A percentile compares a stretch with the other conserved stretches of the same genome.
phyloP scores from a whole-genome alignment of 2,797 vertebrate species.

The Enteromius unitaeniatus region DNA sequence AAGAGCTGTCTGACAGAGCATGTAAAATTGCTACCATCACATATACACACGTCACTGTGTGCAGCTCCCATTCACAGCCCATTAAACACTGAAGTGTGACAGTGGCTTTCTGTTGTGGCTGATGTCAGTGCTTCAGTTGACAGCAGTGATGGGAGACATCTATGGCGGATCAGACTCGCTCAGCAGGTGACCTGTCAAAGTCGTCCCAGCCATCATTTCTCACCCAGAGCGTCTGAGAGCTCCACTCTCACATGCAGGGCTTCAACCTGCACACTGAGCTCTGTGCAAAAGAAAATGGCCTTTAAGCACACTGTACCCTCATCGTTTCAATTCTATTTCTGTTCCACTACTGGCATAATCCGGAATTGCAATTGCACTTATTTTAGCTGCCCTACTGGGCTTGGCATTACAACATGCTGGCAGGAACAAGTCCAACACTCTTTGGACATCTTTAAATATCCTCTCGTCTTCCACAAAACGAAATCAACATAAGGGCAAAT shows the following conservation, averaged over 20 bases:
- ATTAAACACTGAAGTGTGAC: constrained; percentile 51
- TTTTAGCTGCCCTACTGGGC: neutral
- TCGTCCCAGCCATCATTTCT: constrained; percentile 23
- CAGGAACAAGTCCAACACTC: neutral
- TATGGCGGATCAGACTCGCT: constrained; percentile 42
- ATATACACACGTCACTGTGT: constrained; percentile 22
- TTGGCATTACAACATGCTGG: neutral
- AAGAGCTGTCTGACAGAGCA: constrained; percentile 37
- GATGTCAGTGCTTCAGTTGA: constrained; percentile 49
- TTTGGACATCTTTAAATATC: neutral
- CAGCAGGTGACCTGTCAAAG: constrained; percentile 52
- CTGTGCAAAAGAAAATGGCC: neutral
- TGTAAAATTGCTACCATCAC: constrained; percentile 21
- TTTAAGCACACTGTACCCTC: neutral
- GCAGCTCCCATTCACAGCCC: constrained; percentile 36
- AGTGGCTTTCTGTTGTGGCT: constrained; percentile 42
- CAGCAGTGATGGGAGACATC: constrained; percentile 27
- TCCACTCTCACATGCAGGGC: constrained; percentile 23
- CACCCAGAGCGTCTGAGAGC: constrained; percentile 39
- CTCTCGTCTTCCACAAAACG: neutral
- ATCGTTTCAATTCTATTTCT: neutral
- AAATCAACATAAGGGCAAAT: neutral
- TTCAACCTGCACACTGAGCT: neutral
- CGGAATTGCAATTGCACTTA: neutral
- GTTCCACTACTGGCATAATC: constrained; percentile 5